These are phyloP conservation scores for Pasiphila rectangulata DNA, from an alignment of 2,888 invertebrate genomes.

Conservation along the genomic window DNA sequence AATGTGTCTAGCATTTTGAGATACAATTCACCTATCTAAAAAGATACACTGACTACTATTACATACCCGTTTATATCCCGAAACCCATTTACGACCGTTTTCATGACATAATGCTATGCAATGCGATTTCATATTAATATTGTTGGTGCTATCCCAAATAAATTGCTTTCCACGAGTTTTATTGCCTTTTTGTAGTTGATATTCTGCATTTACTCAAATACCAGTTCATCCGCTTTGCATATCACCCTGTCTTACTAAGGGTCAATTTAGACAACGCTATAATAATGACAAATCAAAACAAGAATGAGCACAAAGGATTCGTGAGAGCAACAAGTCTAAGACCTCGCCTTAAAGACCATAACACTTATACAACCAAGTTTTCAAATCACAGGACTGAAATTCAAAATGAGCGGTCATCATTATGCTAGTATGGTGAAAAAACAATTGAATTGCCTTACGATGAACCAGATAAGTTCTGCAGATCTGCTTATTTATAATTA, in stretches of 20 bases:
- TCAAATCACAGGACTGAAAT: conserved; percentile 50
- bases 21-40: conserved; percentile 70
- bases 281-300: conserved; percentile 25
- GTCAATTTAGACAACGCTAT: conserved; percentile 14
- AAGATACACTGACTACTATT: conserved; percentile 60
- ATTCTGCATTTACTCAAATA: conserved; percentile 8
- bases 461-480: neutral
- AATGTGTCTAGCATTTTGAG: conserved; percentile 64
- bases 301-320: conserved; percentile 17
- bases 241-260: conserved; percentile 14
- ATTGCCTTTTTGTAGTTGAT: conserved; percentile 11
- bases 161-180: conserved; percentile 14
- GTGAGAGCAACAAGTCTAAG: conserved; percentile 35
- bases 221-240: conserved; percentile 14
- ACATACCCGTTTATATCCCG: conserved; percentile 75
- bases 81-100: conserved; percentile 38
- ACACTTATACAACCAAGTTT: conserved; percentile 46
- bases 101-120: conserved; percentile 18
- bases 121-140: conserved; percentile 11
- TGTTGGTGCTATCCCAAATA: conserved; percentile 2
- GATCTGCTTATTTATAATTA: conserved; percentile 1
- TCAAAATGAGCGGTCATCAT: conserved; percentile 22
- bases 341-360: conserved; percentile 41
- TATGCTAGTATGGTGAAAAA: conserved; percentile 3
- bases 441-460: neutral